A percentile compares a stretch with the other conserved stretches of the same genome.
Conservation (phyloP, 53 echinoderm and acorn worm genomes). For the Arbacia lixula region DNA sequence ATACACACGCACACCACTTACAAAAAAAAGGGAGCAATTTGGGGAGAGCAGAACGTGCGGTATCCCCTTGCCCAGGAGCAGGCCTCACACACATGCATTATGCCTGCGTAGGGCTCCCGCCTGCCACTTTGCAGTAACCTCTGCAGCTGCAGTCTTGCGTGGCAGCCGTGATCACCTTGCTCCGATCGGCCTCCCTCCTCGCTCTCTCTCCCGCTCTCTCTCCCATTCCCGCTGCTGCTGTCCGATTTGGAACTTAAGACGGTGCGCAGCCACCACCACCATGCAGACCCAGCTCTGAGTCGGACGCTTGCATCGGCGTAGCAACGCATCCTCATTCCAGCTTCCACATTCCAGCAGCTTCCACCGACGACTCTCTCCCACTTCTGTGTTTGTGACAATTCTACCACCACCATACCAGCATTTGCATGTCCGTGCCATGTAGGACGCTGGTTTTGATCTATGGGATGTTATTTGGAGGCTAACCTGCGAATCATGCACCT, state of each 20-base stretch:
- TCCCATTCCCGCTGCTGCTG: too few relatives aligned
- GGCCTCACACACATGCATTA: slow-evolving; percentile 45
- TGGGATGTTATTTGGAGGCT: slow-evolving; percentile 17
- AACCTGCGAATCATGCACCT: slow-evolving; percentile 9
- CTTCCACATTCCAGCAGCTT: not conserved
- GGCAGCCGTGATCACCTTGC: slow-evolving; percentile 8
- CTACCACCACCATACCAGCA: too few relatives aligned
- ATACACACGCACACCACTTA: too few relatives aligned
- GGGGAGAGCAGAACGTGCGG: slow-evolving; percentile 14
- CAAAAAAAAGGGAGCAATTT: too few relatives aligned
- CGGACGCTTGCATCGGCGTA: not conserved
- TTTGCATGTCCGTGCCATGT: too few relatives aligned
- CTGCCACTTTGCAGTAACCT: slow-evolving; percentile 25
- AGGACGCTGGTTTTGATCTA: too few relatives aligned
- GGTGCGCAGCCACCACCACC: slow-evolving; percentile 31
- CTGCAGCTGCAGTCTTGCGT: slow-evolving; percentile 36
- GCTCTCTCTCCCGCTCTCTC: slow-evolving; percentile 15
- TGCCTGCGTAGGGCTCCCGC: slow-evolving; percentile 22
- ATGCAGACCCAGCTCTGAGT: slow-evolving; percentile 4
- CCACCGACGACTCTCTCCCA: too few relatives aligned
- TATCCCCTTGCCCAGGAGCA: slow-evolving; percentile 10
- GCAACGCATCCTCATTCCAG: not conserved
- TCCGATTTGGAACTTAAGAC: slow-evolving; percentile 15
- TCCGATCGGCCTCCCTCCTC: too few relatives aligned
- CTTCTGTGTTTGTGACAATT: not conserved